Base-by-base conservation (phyloP, 2,113 vertebrate species). In the Paraplagusia blochii region DNA sequence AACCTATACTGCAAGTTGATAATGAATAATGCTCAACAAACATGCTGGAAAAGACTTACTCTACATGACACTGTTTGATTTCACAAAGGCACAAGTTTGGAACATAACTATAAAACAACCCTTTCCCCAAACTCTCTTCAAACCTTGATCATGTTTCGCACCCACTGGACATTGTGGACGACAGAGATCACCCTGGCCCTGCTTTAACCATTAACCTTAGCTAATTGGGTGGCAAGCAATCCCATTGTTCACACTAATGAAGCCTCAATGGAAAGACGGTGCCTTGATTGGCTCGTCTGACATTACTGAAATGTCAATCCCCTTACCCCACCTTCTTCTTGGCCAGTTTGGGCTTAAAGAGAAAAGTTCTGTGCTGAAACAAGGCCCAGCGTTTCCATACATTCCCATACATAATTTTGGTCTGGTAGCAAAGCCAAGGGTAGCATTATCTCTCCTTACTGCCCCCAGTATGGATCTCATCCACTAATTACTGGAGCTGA, bases 401-500 rank as follows among this genome's bases (percentile, higher is more conserved):
- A 92, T 92, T 91, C 85, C 87, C 85, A 79, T 89, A 88, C 92
- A 82, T 88, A 67, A 72, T 77, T 69, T 68, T 85, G 88, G 63
- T 59, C 86, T 78, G 83, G 88, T 90, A 79, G 90, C 90, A 72
- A 90, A 89, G 92, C 81, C 89, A 87, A 88, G 91, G 92, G 91
- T 91, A 91, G 91, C 88, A 92, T 94, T 93, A 94, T 90, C 93
- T 92, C 90, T 94, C 92, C 92, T 95, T 95, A 94, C 92, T 90
- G 90, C 92, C 93, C 92, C 91, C 93, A 89, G 93, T 94, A 94
- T 92, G 91, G 93, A 94, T 94, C 91, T 91, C 91, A 89, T 92
- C 91, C 88, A 81, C 94, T 97, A 96, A 98, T 96, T 95, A 96
- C 93, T 94, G 91, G 93, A 93, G 93, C 92, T 92, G 93, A 93